These are phyloP conservation scores for Rhinolophus sinicus DNA, from an alignment of 2,113 vertebrate species.

Conservation along the genomic window DNA sequence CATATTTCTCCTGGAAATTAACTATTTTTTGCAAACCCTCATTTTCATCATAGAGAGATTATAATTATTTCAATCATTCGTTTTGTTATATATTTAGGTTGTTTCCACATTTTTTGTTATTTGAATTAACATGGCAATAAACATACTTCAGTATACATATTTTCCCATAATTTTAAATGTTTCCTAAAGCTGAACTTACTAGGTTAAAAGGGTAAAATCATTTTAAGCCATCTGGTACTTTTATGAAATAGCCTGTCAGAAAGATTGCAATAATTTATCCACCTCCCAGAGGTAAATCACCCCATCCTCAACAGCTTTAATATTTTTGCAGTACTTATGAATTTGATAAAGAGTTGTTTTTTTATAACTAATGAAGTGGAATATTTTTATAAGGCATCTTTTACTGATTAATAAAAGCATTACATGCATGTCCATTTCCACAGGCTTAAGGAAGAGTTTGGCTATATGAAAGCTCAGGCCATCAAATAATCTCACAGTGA, in stretches of 20 bases:
- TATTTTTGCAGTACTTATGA: conserved; percentile 51
- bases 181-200: neutral
- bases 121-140: neutral
- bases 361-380: neutral
- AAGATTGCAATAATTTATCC: neutral
- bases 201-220: neutral
- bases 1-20: neutral
- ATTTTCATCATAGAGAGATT: neutral
- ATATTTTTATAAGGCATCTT: conserved; percentile 1
- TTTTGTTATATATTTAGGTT: neutral
- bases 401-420: neutral
- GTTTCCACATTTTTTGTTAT: neutral
- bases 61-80: neutral
- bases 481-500: neutral
- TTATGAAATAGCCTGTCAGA: neutral
- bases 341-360: neutral
- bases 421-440: neutral
- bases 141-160: neutral
- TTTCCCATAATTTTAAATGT: neutral
- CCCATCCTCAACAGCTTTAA: neutral
- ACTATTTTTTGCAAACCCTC: neutral
- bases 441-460: neutral
- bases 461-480: neutral
- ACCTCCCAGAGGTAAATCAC: neutral
- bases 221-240: neutral